Conservation (phyloP, 2,113 vertebrate species). For the Colossoma macropomum region DNA sequence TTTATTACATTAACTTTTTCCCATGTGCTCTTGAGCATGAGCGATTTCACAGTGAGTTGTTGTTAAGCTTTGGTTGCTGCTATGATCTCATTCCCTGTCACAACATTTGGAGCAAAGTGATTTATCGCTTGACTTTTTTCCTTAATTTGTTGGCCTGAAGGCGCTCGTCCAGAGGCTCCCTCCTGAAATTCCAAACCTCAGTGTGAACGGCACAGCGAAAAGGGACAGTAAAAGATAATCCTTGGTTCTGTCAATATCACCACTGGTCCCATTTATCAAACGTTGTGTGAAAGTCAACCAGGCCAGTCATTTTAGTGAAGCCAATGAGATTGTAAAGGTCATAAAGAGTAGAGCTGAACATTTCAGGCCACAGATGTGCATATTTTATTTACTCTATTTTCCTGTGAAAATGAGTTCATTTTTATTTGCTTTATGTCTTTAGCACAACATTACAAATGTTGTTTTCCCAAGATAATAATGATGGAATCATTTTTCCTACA, state of each 20-base stretch:
- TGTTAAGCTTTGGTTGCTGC: conserved; percentile 2
- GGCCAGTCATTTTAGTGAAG: background rate
- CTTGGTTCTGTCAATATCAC: background rate
- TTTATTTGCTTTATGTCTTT: too few relatives aligned
- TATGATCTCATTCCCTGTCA: conserved; percentile 42
- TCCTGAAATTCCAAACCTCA: conserved; percentile 27
- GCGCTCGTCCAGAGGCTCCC: background rate
- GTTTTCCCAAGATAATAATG: too few relatives aligned
- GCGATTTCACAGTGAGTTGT: background rate
- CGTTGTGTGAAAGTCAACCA: conserved; percentile 13
- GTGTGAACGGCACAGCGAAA: background rate
- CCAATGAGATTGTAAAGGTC: too few relatives aligned
- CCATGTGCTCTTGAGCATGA: background rate
- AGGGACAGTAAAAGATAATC: conserved; percentile 19
- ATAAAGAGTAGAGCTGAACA: too few relatives aligned
- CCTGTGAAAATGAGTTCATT: too few relatives aligned
- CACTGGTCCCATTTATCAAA: too few relatives aligned
- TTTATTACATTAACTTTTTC: background rate
- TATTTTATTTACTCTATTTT: too few relatives aligned
- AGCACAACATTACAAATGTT: too few relatives aligned
- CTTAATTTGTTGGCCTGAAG: conserved; percentile 27
- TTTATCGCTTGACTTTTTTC: conserved; percentile 7
- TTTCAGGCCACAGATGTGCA: too few relatives aligned
- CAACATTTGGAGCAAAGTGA: conserved; percentile 20
- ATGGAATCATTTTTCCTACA: too few relatives aligned